A percentile compares a stretch with the other conserved stretches of the same genome.
These are phyloP conservation scores for Nasonia vitripennis DNA, from an alignment of 1,140 invertebrate species.

Conservation along the genomic window DNA sequence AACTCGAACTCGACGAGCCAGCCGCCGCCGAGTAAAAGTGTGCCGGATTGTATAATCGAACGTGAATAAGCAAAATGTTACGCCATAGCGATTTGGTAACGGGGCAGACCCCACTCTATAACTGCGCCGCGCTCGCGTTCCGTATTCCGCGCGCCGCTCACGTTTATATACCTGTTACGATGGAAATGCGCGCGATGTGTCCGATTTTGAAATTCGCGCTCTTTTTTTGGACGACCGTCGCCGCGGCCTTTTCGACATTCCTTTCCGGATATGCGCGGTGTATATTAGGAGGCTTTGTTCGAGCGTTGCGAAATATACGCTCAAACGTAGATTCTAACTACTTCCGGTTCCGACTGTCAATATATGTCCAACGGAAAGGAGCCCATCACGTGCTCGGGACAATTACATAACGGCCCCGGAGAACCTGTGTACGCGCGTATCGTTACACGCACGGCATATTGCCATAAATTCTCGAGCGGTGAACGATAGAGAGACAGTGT, in stretches of 20 bases:
- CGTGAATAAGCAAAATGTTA: slow-evolving; percentile 76
- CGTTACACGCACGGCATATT: too few species aligned
- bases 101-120: slow-evolving; percentile 52
- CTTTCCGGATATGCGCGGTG: too few species aligned
- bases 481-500: not conserved
- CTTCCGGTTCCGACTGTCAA: too few species aligned
- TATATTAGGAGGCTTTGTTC: too few species aligned
- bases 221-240: not conserved
- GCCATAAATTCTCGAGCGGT: not conserved
- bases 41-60: slow-evolving; percentile 76
- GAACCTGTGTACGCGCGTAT: too few species aligned
- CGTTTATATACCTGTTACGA: not conserved
- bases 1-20: slow-evolving; percentile 49
- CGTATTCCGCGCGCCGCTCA: not conserved
- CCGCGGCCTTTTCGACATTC: too few species aligned
- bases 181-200: not conserved
- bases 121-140: not conserved
- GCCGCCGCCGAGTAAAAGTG: slow-evolving; percentile 71
- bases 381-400: too few species aligned
- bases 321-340: too few species aligned
- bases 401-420: too few species aligned
- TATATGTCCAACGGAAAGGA: too few species aligned
- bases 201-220: not conserved
- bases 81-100: slow-evolving; percentile 75
- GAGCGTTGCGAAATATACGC: too few species aligned